Base-by-base conservation (phyloP, 2,888 invertebrate genomes). In the Agonopterix arenella region DNA sequence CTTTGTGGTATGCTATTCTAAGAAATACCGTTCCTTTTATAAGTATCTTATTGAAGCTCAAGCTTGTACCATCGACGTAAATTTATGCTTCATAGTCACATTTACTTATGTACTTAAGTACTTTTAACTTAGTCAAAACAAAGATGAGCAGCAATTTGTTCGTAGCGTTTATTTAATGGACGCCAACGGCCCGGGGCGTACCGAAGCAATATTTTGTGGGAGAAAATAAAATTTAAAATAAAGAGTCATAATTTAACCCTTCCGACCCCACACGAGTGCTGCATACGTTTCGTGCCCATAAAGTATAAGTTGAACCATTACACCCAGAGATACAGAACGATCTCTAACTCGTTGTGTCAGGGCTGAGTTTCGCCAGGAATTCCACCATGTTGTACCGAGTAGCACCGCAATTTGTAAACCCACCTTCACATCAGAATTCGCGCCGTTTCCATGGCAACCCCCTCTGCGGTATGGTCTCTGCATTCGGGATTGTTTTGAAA, bases 391-490 rank as follows among this genome's bases (percentile, higher is more conserved):
- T 68, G 71, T 69, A 65, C 70, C 61, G 64, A 66, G 68, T 68
- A 57, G 65, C 62, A 63, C 63, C 66, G 70, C 70, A 75, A 78
- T 78, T 80, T 75, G 73, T 73, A 69, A 41, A 46, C 48, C 48
- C 44, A 80, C 80, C 80, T 78, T 72, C 62, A 69, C 73, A 76
- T 80, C 81, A 81, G 73, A 80, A 80, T 71, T 78, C 73, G 59
- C 67, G n/a, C 61, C 62, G 86, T 88, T 70, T 57, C 76, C 79
- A 84, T 85, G 61, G 85, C 76, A 86, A 86, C 86, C 58, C 86
- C 88, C 85, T 76, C 64, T 73, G 77, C 57, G 77, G 78, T 13
- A 13, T 73, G 61, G 68, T 57, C 67, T 73, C 65, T 73, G 69
- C 76, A 71, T 71, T 73, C 74, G 68, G 77, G 68, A 70, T 72